Evolutionary conservation across 1,140 invertebrate species (phyloP), one percentile per base, ranked within the genome.

Genomic region (Monomorium pharaonis): DNA sequence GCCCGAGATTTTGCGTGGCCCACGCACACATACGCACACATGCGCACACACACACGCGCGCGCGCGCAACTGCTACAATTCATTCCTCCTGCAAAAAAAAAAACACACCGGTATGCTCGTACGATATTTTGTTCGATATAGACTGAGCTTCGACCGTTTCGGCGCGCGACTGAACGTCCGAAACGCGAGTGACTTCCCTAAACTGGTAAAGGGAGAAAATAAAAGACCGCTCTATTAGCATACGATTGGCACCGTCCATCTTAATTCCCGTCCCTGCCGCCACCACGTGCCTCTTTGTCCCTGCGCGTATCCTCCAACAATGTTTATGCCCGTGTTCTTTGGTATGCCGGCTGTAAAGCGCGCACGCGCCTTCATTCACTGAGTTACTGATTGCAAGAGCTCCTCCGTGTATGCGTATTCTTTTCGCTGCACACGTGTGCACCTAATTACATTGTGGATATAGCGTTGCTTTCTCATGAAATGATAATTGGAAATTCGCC

Each of bases 221-320:
- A 93, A 92, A 92, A 94, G 86, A 87, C 84, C 85, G 89, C 91
- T 94, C 90, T 93, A 95, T 95, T 94, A 95, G 93, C 93, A 94
- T 94, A 94, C 93, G 94, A 95, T 95, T 95, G 94, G 94, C 94
- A 94, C 94, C 93, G 94, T 94, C 92, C 92, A 93, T 95, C 94
- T 94, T 91, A 92, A 93, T 92, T 90, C 88, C 81, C 76, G 62
- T 84, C 80, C 90, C 58, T 30, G 30, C 58, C 80, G 33, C 86
- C 72, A 75, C 58, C 74, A 70, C 51, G 58, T 42, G 69, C 51
- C 60, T 67, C 85, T 89, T 62, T 76, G 69, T 74, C 86, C 86
- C 81, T 67, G 27, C 84, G 91, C 90, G 88, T 94, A 94, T 93
- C 93, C 93, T 88, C 77, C 87, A 91, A 91, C 92, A 94, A 94